Base-by-base conservation (phyloP, 2,888 invertebrate species). In the Bunonema sp. region DNA sequence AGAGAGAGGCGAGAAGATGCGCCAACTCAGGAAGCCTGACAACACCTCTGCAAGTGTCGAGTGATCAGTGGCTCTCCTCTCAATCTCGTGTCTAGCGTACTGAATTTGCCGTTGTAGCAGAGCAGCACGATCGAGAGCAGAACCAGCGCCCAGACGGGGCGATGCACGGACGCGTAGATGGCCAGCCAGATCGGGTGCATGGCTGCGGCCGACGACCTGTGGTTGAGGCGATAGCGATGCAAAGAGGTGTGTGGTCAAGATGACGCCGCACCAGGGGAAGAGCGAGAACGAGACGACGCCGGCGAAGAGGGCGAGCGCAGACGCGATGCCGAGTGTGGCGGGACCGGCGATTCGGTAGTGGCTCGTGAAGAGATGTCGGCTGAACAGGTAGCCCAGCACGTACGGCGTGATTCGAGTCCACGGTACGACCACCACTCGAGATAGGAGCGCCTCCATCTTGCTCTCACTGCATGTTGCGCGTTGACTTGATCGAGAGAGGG, bases 1-100 rank as follows among this genome's bases (percentile, higher is more conserved):
- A 20, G 58, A 50, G 20, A 65, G 44, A 3, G 65, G 65, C 5
- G 54, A 50, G 39, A 60, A 62, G 8, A 59, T 46, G 10, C 64
- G 50, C 59, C 61, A 63, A 10, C 53, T 47, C 19, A 61, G 52
- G 28, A 61, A 39, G 3, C 50, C 48, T 18, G 50, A 49, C 15
- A 52, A 22, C 51, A 47, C 51, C 31, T 34, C 49, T 53, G 41
- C 16, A 44, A 16, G 3, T 8, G 18, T 30, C 2, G 12, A 18
- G 12, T 2, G 18, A 22, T 5, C 2, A 19, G 16, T 22, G 12
- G 12, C 8, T 12, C 8, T 12, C 8, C 28, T 26, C 28, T 8
- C 28, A 26, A 8, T 26, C 28, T 8, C 28, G 28, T 8, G 8
- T 26, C 8, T 12, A 26, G 12, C 47, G 44, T 21, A 52, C 56